A percentile compares a stretch with the other conserved stretches of the same genome.
phyloP scores from a whole-genome alignment of 2,888 invertebrate species.

The Coleophora flavipennella region DNA sequence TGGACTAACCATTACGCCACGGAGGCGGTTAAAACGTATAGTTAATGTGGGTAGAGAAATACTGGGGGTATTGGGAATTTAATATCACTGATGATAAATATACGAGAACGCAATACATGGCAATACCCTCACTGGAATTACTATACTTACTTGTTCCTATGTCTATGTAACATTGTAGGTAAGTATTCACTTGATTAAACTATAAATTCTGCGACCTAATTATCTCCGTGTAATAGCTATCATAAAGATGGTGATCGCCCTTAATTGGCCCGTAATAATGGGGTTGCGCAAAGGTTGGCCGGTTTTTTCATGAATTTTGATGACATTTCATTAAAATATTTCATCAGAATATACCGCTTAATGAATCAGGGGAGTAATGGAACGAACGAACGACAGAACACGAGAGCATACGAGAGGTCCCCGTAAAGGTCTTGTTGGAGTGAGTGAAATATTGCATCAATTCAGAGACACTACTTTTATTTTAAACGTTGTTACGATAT shows the following conservation, averaged over 20 bases:
- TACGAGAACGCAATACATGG: no score
- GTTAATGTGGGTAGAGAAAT: no score
- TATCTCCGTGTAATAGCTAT: slow-evolving; percentile 14
- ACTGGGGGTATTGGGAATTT: no score
- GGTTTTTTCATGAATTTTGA: slow-evolving; percentile 21
- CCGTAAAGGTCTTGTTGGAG: slow-evolving; percentile 4
- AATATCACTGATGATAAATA: no score
- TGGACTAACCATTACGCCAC: no score
- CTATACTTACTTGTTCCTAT: no score
- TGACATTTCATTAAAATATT: slow-evolving; percentile 16
- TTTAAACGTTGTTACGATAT: no score
- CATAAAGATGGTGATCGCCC: slow-evolving; percentile 28
- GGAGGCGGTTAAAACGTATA: no score
- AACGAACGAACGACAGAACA: slow-evolving; percentile 8
- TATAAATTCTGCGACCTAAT: slow-evolving; percentile 15
- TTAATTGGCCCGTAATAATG: slow-evolving; percentile 23
- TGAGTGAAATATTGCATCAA: background rate
- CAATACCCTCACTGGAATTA: no score
- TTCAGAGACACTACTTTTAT: background rate
- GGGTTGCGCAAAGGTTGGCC: slow-evolving; percentile 12
- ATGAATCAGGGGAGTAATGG: slow-evolving; percentile 17
- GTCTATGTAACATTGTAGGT: no score
- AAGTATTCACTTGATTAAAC: no score
- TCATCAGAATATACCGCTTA: slow-evolving; percentile 15
- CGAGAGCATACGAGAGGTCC: background rate